These are phyloP conservation scores for Limnephilus auricula DNA, from an alignment of 2,888 invertebrate species.

Conservation along the genomic window DNA sequence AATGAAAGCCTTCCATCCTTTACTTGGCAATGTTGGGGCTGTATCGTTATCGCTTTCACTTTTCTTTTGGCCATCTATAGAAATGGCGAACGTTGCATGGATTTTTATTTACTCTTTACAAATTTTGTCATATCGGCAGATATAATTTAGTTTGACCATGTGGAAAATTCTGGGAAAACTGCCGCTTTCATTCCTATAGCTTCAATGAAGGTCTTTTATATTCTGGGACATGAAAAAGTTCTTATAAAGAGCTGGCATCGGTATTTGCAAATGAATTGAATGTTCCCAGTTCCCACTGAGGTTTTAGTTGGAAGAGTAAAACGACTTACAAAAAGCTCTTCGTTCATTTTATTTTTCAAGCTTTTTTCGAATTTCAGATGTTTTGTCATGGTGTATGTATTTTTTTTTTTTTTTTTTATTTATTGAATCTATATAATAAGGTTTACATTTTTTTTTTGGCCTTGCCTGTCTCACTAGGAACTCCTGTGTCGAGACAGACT, in stretches of 20 bases:
- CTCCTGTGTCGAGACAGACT: too few species aligned
- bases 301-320: background rate
- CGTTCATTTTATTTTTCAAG: background rate
- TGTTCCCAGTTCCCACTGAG: slow-evolving; percentile 2
- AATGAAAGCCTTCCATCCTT: slow-evolving; percentile 45
- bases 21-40: slow-evolving; percentile 27
- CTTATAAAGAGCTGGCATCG: slow-evolving; percentile 19
- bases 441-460: too few species aligned
- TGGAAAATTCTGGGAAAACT: slow-evolving; percentile 45
- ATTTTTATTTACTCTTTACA: slow-evolving; percentile 63
- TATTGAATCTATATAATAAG: too few species aligned
- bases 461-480: too few species aligned
- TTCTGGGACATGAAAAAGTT: slow-evolving; percentile 28
- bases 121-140: slow-evolving; percentile 61
- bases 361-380: background rate
- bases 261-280: slow-evolving; percentile 2
- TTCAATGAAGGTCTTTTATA: slow-evolving; percentile 18
- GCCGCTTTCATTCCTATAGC: slow-evolving; percentile 31
- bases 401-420: too few species aligned
- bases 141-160: slow-evolving; percentile 57
- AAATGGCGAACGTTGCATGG: slow-evolving; percentile 54
- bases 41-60: slow-evolving; percentile 49
- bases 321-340: background rate
- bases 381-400: background rate
- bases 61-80: slow-evolving; percentile 47